Percentiles rank a stretch among this genome's conserved stretches.
phyloP scores from a whole-genome alignment of 2,888 invertebrate species.

The Stenurella melanura region DNA sequence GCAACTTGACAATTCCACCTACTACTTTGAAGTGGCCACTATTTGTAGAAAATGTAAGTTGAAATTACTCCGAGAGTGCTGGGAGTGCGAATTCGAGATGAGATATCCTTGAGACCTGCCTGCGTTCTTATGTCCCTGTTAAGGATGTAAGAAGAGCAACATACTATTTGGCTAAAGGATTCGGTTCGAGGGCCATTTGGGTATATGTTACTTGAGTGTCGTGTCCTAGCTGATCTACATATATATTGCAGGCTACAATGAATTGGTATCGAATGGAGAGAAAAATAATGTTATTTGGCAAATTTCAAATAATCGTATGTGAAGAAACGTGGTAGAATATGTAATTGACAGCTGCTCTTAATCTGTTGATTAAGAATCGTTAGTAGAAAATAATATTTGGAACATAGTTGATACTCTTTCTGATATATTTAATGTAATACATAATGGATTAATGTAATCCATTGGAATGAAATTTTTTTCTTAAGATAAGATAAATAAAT shows the following conservation, averaged over 20 bases:
- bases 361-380: too few species aligned
- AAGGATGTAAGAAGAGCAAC: conserved; percentile 22
- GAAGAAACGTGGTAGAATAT: too few species aligned
- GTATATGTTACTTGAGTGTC: conserved; percentile 26
- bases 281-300: neutral
- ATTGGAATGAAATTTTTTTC: too few species aligned
- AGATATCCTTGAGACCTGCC: conserved; percentile 21
- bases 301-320: neutral
- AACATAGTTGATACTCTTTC: too few species aligned
- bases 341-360: too few species aligned
- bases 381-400: too few species aligned
- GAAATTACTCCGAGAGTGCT: conserved; percentile 9
- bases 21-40: neutral
- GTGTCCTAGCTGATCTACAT: conserved; percentile 4
- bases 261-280: neutral
- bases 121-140: conserved; percentile 23
- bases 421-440: too few species aligned
- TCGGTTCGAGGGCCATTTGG: conserved; percentile 8
- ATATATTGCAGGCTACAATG: neutral
- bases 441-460: too few species aligned
- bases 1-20: neutral
- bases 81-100: conserved; percentile 25
- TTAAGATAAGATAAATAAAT: too few species aligned
- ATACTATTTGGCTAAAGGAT: neutral
- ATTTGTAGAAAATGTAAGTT: conserved; percentile 5